Percentiles rank a stretch among this genome's conserved stretches.
Conservation (phyloP, 1,140 invertebrate genomes). For the Agrilus planipennis region DNA sequence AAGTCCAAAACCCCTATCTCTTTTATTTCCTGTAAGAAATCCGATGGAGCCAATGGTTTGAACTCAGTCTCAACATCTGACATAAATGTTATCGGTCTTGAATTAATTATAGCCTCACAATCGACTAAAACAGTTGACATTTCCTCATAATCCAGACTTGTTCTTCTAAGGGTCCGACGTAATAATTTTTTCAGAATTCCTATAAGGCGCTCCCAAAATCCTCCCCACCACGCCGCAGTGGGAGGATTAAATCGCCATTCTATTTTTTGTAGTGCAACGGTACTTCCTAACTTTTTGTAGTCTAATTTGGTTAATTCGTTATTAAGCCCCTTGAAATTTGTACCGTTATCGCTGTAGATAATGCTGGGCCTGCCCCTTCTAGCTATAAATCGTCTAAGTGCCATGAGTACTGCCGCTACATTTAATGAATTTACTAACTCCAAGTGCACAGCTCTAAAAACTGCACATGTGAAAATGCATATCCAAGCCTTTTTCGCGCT, state of each 20-base stretch:
- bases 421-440: conserved; percentile 25
- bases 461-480: conserved; percentile 25
- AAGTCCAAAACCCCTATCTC: conserved; percentile 4
- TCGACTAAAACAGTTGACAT: not conserved
- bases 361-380: not conserved
- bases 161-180: not conserved
- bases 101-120: conserved; percentile 1
- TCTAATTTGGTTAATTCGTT: not conserved
- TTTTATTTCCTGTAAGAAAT: conserved; percentile 2
- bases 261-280: too few relatives aligned
- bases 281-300: conserved; percentile 1
- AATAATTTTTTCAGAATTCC: conserved; percentile 21
- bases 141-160: conserved; percentile 1
- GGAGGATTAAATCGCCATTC: conserved; percentile 14
- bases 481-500: conserved; percentile 21
- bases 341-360: conserved; percentile 9
- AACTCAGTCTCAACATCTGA: conserved; percentile 1
- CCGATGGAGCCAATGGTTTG: conserved; percentile 5
- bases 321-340: conserved; percentile 10
- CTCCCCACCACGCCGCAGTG: conserved; percentile 2
- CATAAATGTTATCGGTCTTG: conserved; percentile 8
- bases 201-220: conserved; percentile 4
- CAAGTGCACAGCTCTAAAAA: conserved; percentile 29
- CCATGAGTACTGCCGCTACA: conserved; percentile 4
- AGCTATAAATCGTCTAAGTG: conserved; percentile 13